Conservation (phyloP, 2,797 vertebrate species). For the Dermochelys coriacea region DNA sequence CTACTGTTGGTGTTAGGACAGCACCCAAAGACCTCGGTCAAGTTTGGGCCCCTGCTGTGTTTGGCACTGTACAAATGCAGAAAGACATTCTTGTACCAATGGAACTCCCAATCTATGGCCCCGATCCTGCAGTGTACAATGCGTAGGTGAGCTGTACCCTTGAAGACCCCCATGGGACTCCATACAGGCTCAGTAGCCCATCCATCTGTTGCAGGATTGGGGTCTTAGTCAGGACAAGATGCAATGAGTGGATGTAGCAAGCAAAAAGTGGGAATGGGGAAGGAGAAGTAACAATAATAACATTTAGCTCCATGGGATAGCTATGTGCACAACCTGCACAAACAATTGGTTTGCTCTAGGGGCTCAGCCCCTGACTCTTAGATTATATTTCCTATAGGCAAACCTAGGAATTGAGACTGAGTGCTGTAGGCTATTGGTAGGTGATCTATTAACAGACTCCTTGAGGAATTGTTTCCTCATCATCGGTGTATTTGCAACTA, state of each 20-base stretch:
- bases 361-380: background rate
- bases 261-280: background rate
- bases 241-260: background rate
- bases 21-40: background rate
- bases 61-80: background rate
- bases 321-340: background rate
- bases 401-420: background rate
- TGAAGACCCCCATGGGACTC: background rate
- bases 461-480: background rate
- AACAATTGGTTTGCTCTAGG: background rate
- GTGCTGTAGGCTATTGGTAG: background rate
- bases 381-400: background rate
- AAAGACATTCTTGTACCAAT: background rate
- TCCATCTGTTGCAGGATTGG: background rate
- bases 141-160: background rate
- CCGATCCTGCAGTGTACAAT: background rate
- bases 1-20: background rate
- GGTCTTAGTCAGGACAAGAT: background rate
- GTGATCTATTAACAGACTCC: background rate
- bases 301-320: background rate
- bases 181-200: background rate
- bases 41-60: background rate
- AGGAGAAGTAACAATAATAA: background rate
- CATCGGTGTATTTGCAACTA: background rate
- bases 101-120: background rate